Evolutionary conservation across 2,888 invertebrate species (phyloP).

Genomic region (Stenurella melanura): DNA sequence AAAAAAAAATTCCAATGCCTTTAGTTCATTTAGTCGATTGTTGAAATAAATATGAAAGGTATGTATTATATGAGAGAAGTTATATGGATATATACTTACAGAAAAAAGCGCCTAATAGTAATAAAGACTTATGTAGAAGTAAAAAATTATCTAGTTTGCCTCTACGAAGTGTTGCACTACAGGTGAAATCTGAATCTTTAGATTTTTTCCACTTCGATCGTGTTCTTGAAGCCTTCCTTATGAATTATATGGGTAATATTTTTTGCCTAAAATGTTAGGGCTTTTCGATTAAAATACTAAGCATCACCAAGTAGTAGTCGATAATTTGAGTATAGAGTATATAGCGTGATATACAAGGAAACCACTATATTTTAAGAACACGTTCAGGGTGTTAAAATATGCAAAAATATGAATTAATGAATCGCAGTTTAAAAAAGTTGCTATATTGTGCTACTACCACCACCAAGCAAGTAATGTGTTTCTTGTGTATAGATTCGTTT

Average conservation of each 20-base stretch:
- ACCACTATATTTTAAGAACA: too few species aligned
- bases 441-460: too few species aligned
- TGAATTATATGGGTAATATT: not conserved
- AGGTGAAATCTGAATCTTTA: not conserved
- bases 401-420: too few species aligned
- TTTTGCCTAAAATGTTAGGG: not conserved
- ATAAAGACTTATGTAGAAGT: slow-evolving; percentile 13
- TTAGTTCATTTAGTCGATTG: slow-evolving; percentile 5
- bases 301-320: not conserved
- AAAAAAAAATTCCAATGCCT: slow-evolving; percentile 18
- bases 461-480: too few species aligned
- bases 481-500: too few species aligned
- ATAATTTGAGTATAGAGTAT: too few species aligned
- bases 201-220: not conserved
- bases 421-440: too few species aligned
- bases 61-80: slow-evolving; percentile 14
- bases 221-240: not conserved
- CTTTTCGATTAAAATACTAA: not conserved
- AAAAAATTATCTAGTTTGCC: slow-evolving; percentile 14
- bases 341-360: too few species aligned
- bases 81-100: not conserved
- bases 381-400: too few species aligned
- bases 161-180: not conserved
- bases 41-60: not conserved
- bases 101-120: slow-evolving; percentile 16